Base-by-base conservation (phyloP, 1,140 invertebrate species). In the Chironomus striatipennis region DNA sequence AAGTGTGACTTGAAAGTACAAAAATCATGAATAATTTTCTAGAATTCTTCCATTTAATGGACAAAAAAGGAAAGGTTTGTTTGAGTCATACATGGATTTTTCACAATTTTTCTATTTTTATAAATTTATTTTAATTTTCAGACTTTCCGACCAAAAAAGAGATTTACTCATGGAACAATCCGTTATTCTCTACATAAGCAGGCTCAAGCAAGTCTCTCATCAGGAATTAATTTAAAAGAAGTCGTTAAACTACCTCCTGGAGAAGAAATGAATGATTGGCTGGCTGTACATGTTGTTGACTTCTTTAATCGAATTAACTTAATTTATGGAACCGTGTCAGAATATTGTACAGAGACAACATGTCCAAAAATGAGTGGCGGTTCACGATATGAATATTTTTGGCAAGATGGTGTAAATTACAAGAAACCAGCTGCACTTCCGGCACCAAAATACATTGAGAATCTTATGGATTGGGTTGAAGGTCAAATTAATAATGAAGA, bases 221-320 rank as follows among this genome's bases (percentile, higher is more conserved):
- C 95, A n/a, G 96, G 96, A 3, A 92, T 97, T 74, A 97, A 98
- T 86, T 85, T 98, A 73, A 87, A 91, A 75, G 85, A 88, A 75
- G 95, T 91, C 20, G 96, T 98, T 0, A 90, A 90, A 80, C 82
- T 98, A 75, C 96, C 96, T 42, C 86, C 87, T 75, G 91, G 91
- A 24, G 96, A 98, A 85, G 91, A 94, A 83, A 80, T 94, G 7
- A 94, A 96, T 82, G 96, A 98, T 82, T 98, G 96, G 96, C 89
- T 97, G 70, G 96, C 96, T 17, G 95, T 98, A 24, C 95, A 98
- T 86, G 96, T 97, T 78, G 96, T 98, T 5, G 96, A 98, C 79
- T 98, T 98, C 81, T 98, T 98, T 83, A 98, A 98, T 83, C 88
- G 95, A 79, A 96, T 98, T 77, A 98, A 98, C 84, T 83, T 98